Base-by-base conservation (phyloP, 2,888 invertebrate species). In the Anorthoa munda region DNA sequence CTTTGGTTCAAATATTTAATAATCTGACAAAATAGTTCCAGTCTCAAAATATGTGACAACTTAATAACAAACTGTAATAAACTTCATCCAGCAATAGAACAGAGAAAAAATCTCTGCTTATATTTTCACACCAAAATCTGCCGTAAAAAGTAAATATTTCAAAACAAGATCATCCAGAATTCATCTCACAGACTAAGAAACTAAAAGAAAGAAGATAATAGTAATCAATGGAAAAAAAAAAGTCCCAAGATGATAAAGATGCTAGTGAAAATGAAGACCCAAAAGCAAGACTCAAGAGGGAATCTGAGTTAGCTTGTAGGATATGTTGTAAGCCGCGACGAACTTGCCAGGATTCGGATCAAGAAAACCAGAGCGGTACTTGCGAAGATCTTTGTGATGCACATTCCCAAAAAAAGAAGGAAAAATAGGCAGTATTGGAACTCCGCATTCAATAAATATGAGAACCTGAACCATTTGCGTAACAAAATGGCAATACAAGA, bases 281-380 rank as follows among this genome's bases (percentile, higher is more conserved):
- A 9, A 31, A 68, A 21, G 5, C 1, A 50, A 66, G 21, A 15
- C 65, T 66, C 2, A 68, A 66, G 18, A 66, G 11, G 18, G 66
- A 31, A 18, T 13, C 18, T 39, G 48, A 68, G 0, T 5, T 11
- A 15, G 13, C 31, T 31, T 68, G 66, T 23, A 31, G 2, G 13
- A 0, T 17, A 21, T 9, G 31, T 21, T 3, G 39, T 39, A 39
- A 39, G 39, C 39, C 2, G 15, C n/a, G 21, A 48, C 21, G 0
- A 48, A 4, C 26, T 31, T 48, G 46, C 21, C 46, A 2, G 1
- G 21, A 67, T 2, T 48, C 26, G 21, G 21, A 26, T 13, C 11
- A n/a, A 31, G 17, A 18, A 48, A 0, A 39, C 13, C 3, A 13
- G 5, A 21, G 4, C 2, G 31, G 2, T 13, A 31, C 21, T 21